A percentile compares a stretch with the other conserved stretches of the same genome.
phyloP scores from a whole-genome alignment of 1,140 invertebrate genomes.

The Drosophila takahashii region DNA sequence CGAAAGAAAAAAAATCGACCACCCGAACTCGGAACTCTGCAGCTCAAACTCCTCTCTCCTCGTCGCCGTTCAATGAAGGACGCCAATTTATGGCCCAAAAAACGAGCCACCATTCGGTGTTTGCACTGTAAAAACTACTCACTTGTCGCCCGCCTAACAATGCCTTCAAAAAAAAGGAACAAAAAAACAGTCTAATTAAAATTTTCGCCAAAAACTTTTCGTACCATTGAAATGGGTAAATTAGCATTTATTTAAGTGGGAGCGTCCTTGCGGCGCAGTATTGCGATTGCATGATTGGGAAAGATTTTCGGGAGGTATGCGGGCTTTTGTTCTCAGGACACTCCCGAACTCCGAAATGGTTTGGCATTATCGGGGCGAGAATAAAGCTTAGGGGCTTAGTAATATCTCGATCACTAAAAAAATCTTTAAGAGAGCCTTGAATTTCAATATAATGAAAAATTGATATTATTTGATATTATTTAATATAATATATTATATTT shows the following conservation, averaged over 20 bases:
- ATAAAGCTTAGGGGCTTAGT: not conserved
- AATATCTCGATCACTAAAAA: too few species aligned
- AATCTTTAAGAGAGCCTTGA: too few species aligned
- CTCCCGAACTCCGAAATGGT: not conserved
- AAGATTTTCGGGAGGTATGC: slow-evolving; percentile 14
- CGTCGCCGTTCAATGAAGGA: slow-evolving; percentile 75
- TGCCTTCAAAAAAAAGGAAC: slow-evolving; percentile 43
- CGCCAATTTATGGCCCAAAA: slow-evolving; percentile 79
- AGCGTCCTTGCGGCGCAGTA: slow-evolving; percentile 24
- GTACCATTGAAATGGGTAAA: slow-evolving; percentile 62
- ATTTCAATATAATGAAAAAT: too few species aligned
- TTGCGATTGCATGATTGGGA: not conserved
- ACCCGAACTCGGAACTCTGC: not conserved
- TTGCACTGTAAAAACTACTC: slow-evolving; percentile 28
- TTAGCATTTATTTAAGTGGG: slow-evolving; percentile 55
- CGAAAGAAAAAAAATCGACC: not conserved
- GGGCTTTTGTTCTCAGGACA: slow-evolving; percentile 30
- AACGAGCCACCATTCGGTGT: slow-evolving; percentile 30
- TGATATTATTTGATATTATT: too few species aligned
- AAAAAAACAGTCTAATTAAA: slow-evolving; percentile 76
- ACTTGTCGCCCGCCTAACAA: slow-evolving; percentile 33
- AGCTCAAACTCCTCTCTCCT: slow-evolving; percentile 38
- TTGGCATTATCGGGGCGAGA: not conserved
- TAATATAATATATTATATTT: too few species aligned
- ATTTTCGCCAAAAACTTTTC: slow-evolving; percentile 55